phyloP scores from a whole-genome alignment of 1,140 invertebrate genomes.

The Aphelenchoides fujianensis region DNA sequence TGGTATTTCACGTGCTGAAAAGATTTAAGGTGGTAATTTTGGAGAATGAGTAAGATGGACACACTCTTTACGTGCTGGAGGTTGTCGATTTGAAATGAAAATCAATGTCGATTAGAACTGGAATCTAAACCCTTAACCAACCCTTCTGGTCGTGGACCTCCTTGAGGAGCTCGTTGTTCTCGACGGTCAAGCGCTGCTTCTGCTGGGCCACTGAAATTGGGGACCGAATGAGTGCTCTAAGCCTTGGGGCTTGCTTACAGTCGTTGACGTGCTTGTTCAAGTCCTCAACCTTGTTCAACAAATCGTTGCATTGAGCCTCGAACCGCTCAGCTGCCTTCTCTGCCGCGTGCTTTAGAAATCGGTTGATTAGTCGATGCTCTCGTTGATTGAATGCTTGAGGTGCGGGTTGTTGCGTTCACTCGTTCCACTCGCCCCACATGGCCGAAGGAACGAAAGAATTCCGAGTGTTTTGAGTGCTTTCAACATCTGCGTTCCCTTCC shows the following conservation, averaged over 20 bases:
- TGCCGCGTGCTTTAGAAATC: constrained; percentile 68
- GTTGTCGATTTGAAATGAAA: constrained; percentile 62
- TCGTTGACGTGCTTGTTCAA: constrained; percentile 88
- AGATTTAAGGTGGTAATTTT: no score
- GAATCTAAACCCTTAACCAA: no score
- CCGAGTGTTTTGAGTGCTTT: no score
- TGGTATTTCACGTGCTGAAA: constrained; percentile 77
- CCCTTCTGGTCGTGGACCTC: constrained; percentile 80
- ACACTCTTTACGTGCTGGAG: constrained; percentile 68
- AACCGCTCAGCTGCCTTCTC: constrained; percentile 84
- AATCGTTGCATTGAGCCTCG: constrained; percentile 80
- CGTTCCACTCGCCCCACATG: no score
- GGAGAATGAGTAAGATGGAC: no score
- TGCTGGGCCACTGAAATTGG: constrained; percentile 84
- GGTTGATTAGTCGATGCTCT: background rate
- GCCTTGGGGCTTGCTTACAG: no score
- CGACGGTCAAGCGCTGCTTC: constrained; percentile 65
- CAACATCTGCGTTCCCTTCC: no score
- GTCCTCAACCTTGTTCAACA: constrained; percentile 89
- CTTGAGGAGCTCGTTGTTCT: constrained; percentile 91
- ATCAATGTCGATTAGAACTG: no score
- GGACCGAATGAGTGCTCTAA: no score
- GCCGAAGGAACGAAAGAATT: no score
- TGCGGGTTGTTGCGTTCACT: background rate
- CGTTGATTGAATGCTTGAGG: background rate